Base-by-base conservation (phyloP, 2,113 vertebrate species). In the Pantherophis guttatus region DNA sequence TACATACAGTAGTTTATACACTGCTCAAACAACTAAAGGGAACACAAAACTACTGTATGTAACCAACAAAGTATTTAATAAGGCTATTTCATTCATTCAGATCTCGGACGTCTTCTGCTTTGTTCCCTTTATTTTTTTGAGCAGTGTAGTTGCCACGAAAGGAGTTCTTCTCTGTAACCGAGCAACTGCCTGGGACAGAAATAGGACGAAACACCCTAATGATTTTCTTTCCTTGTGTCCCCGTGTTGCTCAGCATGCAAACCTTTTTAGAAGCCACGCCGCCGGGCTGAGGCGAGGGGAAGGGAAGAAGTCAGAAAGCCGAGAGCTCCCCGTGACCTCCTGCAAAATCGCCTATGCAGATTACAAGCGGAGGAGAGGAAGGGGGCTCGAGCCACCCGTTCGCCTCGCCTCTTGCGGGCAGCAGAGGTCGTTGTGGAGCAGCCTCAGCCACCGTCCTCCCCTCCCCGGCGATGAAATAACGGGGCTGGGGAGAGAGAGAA, bases 131-230 rank as follows among this genome's bases (percentile, higher is more conserved):
- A 39, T 39, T 39, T 39, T 39, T 39, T 39, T 39, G 39, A 39
- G 39, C 39, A 39, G 39, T 39, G 39, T 44, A 3, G 75, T 90
- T 90, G 11, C 55, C 23, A 44, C 48, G 55, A n/a, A 62, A 44
- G 39, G 19, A 62, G 75, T 6, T 29, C 5, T 39, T 65, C 58
- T 8, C 52, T 48, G 91, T 90, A 87, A 29, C 91, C 39, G 58
- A 94, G 93, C 91, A 87, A 92, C 91, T 86, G 88, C 24, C 26
- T 94, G 88, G 52, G 87, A 57, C 88, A 90, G 88, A 92, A 90
- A 87, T 39, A 87, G 88, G 88, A 54, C 15, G 48, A 26, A 93
- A 5, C 11, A 24, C 29, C 23, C 81, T 62, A 1, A 12, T 33
- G 58, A 21, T 90, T 81, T 55, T 44, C 15, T 89, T 85, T 88